These are phyloP conservation scores for Subacronicta megacephala DNA, from an alignment of 2,888 invertebrate genomes.

Conservation along the genomic window DNA sequence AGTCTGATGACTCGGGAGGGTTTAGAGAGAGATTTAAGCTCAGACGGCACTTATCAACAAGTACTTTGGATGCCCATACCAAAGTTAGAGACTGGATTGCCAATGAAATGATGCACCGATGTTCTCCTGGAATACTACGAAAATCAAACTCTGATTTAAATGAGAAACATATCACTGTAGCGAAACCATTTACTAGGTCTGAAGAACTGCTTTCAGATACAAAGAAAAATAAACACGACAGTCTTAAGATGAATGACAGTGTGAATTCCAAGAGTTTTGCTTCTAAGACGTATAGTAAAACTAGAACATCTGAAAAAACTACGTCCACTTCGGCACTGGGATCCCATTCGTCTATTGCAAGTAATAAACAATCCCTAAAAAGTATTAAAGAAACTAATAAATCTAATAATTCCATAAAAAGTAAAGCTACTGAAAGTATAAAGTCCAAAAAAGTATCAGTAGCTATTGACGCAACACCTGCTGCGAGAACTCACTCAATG, in stretches of 20 bases:
- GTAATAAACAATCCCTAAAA: conserved; percentile 73
- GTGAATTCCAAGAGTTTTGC: conserved; percentile 61
- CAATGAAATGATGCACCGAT: conserved; percentile 93
- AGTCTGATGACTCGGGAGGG: conserved; percentile 88
- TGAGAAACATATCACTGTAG: conserved; percentile 69
- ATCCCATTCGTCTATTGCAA: conserved; percentile 80
- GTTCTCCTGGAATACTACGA: conserved; percentile 91
- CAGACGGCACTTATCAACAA: conserved; percentile 93
- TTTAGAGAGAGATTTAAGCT: conserved; percentile 91
- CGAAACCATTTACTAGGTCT: conserved; percentile 82
- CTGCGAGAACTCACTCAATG: conserved; percentile 92
- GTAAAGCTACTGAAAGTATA: conserved; percentile 78
- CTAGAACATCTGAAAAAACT: conserved; percentile 83
- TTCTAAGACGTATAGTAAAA: conserved; percentile 70
- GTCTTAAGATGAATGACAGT: conserved; percentile 62
- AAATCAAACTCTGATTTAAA: conserved; percentile 83
- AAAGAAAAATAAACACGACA: conserved; percentile 68
- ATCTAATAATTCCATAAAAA: conserved; percentile 84
- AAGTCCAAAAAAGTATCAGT: conserved; percentile 93
- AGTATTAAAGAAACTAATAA: conserved; percentile 73
- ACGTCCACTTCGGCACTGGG: conserved; percentile 85
- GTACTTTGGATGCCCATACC: conserved; percentile 95
- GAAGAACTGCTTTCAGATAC: conserved; percentile 82
- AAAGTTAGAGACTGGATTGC: conserved; percentile 97
- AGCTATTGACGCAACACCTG: conserved; percentile 94